Evolutionary conservation across 2,113 vertebrate species (phyloP), one percentile per base, ranked within the genome.

Genomic region (Pterocles orientalis): DNA sequence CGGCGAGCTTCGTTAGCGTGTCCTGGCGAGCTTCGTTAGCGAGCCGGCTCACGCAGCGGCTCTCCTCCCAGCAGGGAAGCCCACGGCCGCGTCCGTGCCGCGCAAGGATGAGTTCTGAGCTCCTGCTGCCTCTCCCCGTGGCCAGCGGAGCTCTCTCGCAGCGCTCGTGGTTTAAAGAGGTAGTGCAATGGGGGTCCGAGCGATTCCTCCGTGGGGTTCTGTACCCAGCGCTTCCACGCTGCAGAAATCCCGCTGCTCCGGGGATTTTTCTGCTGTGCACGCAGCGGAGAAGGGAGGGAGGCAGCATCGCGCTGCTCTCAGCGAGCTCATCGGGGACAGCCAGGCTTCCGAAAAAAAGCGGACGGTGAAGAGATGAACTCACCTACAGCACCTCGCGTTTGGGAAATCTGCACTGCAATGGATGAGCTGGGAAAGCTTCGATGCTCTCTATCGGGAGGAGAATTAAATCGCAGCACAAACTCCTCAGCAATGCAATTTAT

Each of bases 141-240:
- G 41, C 12, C 13, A 41, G 41, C 41, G 14, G 41, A 41, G 41
- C 90, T 94, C 69, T 36, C 51, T 7, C 3, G 1, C 25, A 83
- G 29, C 34, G 56, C 79, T 7, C 4, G 39, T 69, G 89, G 51
- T 92, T 97, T 96, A 94, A 95, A 96, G 94, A 17, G 90, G 91
- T 21, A 95, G 70, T 58, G 41, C 92, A 43, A 23, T 1, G 25
- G 14, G 62, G n/a, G 29, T 7, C 64, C 25, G 0, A 5, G 66
- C 5, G 1, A 21, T 9, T 23, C 26, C 58, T 41, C 41, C 41
- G 13, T 4, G 41, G 41, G 41, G 41, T 41, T 41, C 14, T 41
- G 54, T 9, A 28, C 53, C 48, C 3, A 50, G 29, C 2, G 0
- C 41, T 41, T 14, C 41, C 41, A 41, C 41, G 12, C 45, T 41